phyloP scores from a whole-genome alignment of 2,113 vertebrate genomes.

The Rhabdomys dilectus region DNA sequence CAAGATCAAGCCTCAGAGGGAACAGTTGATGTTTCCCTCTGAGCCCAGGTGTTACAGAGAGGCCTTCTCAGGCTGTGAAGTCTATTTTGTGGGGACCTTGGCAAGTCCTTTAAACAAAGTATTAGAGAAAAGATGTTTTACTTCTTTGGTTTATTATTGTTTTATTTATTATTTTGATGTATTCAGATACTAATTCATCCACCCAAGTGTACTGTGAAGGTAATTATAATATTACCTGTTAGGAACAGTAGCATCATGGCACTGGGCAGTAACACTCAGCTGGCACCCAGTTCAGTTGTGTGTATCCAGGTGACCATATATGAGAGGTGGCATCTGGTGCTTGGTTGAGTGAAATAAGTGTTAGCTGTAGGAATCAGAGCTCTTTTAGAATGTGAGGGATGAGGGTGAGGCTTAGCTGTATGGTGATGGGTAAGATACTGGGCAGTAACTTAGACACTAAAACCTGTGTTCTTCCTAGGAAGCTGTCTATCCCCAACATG shows the following conservation, averaged over 20 bases:
- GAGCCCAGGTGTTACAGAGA: not conserved
- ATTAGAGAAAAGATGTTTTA: not conserved
- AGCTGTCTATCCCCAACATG: not conserved
- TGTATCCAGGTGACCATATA: not conserved
- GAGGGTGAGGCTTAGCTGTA: not conserved
- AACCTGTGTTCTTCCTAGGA: not conserved
- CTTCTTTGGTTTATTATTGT: not conserved
- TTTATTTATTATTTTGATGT: not conserved
- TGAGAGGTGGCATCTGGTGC: not conserved
- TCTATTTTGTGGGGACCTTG: not conserved
- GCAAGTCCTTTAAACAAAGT: not conserved
- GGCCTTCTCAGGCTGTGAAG: not conserved
- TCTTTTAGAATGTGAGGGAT: not conserved
- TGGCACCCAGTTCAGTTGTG: not conserved
- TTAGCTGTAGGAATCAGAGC: not conserved
- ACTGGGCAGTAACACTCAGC: not conserved
- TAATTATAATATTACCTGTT: not conserved
- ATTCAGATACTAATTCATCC: not conserved
- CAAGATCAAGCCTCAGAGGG: not conserved
- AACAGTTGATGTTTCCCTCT: not conserved
- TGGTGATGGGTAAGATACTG: rapidly evolving
- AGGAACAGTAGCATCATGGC: not conserved
- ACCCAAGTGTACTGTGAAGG: not conserved
- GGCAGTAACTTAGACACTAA: not conserved
- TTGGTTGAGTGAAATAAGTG: no score